Evolutionary conservation across 2,888 invertebrate genomes (phyloP), one percentile per base, ranked within the genome.

Genomic region (Eupithecia dodoneata): DNA sequence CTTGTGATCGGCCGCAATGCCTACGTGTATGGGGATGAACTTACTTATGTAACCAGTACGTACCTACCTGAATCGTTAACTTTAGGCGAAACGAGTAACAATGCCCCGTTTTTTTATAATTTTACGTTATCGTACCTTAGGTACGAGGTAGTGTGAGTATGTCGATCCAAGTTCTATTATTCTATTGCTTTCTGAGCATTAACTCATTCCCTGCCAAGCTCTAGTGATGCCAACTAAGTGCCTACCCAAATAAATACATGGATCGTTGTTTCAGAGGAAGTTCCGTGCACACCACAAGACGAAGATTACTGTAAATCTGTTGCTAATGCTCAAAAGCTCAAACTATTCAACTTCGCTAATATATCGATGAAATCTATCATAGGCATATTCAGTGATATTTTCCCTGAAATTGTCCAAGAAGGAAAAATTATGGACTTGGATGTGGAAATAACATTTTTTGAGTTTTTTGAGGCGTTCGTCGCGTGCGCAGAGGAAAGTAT

Each of bases 401-500:
- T 96, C 84, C 96, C 96, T 9, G 87, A 89, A 77, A 87, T 96
- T 49, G 88, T 84, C 71, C 82, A 87, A 10, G 83, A 81, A 1
- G 86, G 87, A 12, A 86, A 89, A 76, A 92, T 96, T 69, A 89
- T 95, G 81, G 85, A 96, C 83, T 90, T 96, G 77, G 91, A 96
- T 72, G 93, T 96, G 82, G 88, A 94, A 83, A 85, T 96, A 66
- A 95, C 95, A 1, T 96, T 96, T 87, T 93, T 95, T 49, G 96
- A 96, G 88, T 96, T 96, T 88, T 96, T 96, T 81, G 96, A 96
- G 88, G 93, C 93, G 18, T 89, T 96, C 73, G 79, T 96, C 15
- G 84, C 87, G 2, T 95, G 96, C 81, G 87, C 92, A 2, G 89
- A 92, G 73, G 89, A 92, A 83, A 94, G 93, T 81, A 88, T 93